Evolutionary conservation across 1,140 invertebrate genomes (phyloP), one percentile per base, ranked within the genome.

Genomic region (Anastatus disparis): DNA sequence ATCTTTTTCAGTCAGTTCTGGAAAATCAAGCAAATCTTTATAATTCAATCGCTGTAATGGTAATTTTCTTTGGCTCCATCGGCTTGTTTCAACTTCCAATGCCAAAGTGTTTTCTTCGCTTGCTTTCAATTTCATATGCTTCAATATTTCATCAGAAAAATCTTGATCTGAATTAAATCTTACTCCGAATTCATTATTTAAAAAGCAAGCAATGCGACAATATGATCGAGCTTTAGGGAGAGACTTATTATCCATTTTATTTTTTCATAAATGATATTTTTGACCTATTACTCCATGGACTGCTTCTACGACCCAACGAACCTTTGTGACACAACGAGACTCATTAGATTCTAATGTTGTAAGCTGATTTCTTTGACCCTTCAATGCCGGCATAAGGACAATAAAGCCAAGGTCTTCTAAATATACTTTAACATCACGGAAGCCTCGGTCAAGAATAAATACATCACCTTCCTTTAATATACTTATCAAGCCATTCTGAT

Each of bases 301-400:
- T 15, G 76, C 69, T 76, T 82, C 79, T 22, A 82, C 76, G 9
- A 70, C 73, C 77, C 78, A 81, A 9, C 80, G 71, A 27, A 78
- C 40, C 74, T 77, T 78, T 46, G 55, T 71, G 15, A 71, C 70
- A 9, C 67, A 50, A 24, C 78, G 55, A 15, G 80, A 81, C 24
- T 63, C 31, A 56, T 81, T 80, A 27, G 75, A 73, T 73, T 80
- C 73, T 50, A 15, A 12, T n/a, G 40, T 27, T 22, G 61, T 17
- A 29, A 63, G 29, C 48, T 63, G 61, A 12, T 63, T 65, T 56
- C 68, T 31, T 66, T 75, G 74, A 3, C 63, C 68, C 40, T 80
- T 73, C 31, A 79, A 72, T 38, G 64, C 56, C 40, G 77, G 79
- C 76, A 76, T 79, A 44, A 74, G 46, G 29, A 74, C 50, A 29